Evolutionary conservation across 2,888 invertebrate species (phyloP).

Genomic region (Agrochola lychnidis): DNA sequence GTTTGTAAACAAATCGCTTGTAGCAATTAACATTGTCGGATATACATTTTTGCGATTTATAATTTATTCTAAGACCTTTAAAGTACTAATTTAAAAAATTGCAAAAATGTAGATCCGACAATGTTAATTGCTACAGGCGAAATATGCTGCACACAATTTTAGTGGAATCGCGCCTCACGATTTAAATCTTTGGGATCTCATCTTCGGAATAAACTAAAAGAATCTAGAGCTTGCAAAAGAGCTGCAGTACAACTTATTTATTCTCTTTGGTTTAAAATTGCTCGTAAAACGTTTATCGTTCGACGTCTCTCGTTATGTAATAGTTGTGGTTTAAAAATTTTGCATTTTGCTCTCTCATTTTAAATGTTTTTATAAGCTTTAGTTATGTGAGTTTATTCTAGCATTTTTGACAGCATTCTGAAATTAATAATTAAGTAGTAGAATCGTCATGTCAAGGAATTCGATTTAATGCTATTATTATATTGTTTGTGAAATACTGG

Average conservation of each 20-base stretch:
- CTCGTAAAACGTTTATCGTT: slow-evolving; percentile 18
- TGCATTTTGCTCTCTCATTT: background rate
- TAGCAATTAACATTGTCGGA: too few relatives aligned
- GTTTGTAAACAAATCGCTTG: background rate
- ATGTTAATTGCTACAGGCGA: too few relatives aligned
- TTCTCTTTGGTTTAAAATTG: slow-evolving; percentile 28
- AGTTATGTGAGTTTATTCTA: background rate
- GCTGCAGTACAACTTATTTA: slow-evolving; percentile 29
- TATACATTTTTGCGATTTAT: too few relatives aligned
- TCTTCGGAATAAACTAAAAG: slow-evolving; percentile 18
- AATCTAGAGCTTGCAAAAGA: slow-evolving; percentile 30
- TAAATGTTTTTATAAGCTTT: background rate
- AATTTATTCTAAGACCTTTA: too few relatives aligned
- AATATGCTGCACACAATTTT: background rate
- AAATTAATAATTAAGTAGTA: background rate
- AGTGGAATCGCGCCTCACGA: background rate
- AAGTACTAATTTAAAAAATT: too few relatives aligned
- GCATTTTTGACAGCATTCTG: background rate
- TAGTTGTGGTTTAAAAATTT: background rate
- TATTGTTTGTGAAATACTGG: too few relatives aligned
- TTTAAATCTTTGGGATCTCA: background rate
- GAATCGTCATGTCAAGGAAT: background rate
- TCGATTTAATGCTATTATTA: too few relatives aligned
- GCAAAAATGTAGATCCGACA: too few relatives aligned
- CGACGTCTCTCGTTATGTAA: background rate